phyloP scores from a whole-genome alignment of 2,113 vertebrate species.

The Riparia riparia region DNA sequence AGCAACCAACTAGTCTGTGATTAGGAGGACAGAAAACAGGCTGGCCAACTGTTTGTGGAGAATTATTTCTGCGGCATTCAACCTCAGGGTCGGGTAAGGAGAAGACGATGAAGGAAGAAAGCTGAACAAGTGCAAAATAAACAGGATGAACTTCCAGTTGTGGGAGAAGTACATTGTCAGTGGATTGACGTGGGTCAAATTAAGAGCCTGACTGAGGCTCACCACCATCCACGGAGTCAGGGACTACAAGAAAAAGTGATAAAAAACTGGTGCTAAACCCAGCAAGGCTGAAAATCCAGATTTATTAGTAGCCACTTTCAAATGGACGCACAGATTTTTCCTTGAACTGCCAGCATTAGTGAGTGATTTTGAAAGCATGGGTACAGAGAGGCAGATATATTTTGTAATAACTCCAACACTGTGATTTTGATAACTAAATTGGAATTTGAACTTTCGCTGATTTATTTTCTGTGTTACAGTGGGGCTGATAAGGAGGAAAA shows the following conservation, averaged over 20 bases:
- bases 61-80: background rate
- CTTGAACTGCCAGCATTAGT: background rate
- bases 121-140: background rate
- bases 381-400: background rate
- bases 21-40: background rate
- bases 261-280: background rate
- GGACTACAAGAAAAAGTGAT: background rate
- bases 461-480: conserved; percentile 1
- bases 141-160: background rate
- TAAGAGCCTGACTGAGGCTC: background rate
- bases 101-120: background rate
- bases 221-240: background rate
- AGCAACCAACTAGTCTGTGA: background rate
- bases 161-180: background rate
- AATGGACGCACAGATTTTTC: background rate
- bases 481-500: background rate
- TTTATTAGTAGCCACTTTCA: background rate
- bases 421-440: conserved; percentile 13
- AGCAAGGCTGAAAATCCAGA: background rate
- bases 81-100: background rate
- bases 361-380: conserved; percentile 29
- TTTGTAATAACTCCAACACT: background rate
- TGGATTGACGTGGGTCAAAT: background rate
- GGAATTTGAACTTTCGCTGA: conserved; percentile 46
- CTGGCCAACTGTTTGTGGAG: background rate